phyloP scores from a whole-genome alignment of 2,888 invertebrate genomes.

The Cheilosia variabilis region DNA sequence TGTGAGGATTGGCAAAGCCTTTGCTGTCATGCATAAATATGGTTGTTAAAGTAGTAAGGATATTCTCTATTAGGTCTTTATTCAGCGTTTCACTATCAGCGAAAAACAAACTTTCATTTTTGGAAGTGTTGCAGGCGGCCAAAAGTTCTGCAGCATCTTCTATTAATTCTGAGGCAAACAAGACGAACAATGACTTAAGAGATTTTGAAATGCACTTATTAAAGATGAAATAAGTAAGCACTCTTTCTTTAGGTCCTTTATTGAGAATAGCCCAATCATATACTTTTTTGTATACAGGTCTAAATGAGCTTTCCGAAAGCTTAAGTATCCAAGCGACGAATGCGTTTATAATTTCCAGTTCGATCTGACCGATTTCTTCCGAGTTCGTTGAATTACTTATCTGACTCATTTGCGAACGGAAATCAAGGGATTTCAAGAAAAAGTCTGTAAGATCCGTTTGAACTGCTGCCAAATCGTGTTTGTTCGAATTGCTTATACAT shows the following conservation, averaged over 20 bases:
- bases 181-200: conserved; percentile 93
- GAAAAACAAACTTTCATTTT: conserved; percentile 84
- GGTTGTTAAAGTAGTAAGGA: conserved; percentile 89
- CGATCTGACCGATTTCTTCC: conserved; percentile 80
- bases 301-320: conserved; percentile 94
- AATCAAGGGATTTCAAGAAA: conserved; percentile 89
- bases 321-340: conserved; percentile 93
- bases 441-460: conserved; percentile 89
- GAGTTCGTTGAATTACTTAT: conserved; percentile 9
- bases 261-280: conserved; percentile 92
- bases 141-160: conserved; percentile 91
- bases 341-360: conserved; percentile 90
- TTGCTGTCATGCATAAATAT: conserved; percentile 93
- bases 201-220: conserved; percentile 91
- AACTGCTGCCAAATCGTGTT: conserved; percentile 87
- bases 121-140: conserved; percentile 87
- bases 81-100: conserved; percentile 83
- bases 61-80: conserved; percentile 85
- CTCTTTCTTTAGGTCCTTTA: conserved; percentile 83
- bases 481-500: conserved; percentile 87
- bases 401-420: conserved; percentile 85
- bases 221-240: conserved; percentile 89
- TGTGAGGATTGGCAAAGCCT: conserved; percentile 92
- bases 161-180: conserved; percentile 95
- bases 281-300: conserved; percentile 93